A percentile compares a stretch with the other conserved stretches of the same genome.
Evolutionary conservation across 2,888 invertebrate genomes (phyloP).

Genomic region (Drosophila prolongata): DNA sequence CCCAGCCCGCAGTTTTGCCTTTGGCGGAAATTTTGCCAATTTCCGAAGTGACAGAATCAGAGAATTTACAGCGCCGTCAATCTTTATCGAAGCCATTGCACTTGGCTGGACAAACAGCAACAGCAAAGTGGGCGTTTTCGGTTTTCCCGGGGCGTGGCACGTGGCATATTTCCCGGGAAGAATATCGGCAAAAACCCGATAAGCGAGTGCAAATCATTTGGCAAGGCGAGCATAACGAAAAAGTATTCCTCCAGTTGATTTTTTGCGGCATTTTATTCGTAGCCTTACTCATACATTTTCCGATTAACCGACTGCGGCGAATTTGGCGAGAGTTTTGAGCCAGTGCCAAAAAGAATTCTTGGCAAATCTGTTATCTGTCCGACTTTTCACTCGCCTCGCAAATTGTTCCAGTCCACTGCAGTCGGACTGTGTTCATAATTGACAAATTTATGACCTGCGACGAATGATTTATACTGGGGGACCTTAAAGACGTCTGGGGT

Average conservation of each 20-base stretch:
- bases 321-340: conserved; percentile 55
- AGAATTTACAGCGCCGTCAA: conserved; percentile 82
- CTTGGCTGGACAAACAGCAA: conserved; percentile 64
- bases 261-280: conserved; percentile 60
- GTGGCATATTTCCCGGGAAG: conserved; percentile 53
- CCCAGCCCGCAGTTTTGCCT: conserved; percentile 11
- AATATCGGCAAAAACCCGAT: conserved; percentile 48
- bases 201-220: conserved; percentile 77
- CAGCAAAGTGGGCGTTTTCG: conserved; percentile 45
- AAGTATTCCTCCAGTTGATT: conserved; percentile 69
- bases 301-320: conserved; percentile 69
- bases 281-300: conserved; percentile 55
- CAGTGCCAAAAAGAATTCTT: conserved; percentile 59
- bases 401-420: conserved; percentile 65
- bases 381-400: conserved; percentile 22
- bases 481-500: conserved; percentile 13
- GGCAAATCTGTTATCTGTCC: conserved; percentile 71
- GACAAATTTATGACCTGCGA: conserved; percentile 50
- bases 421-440: conserved; percentile 54
- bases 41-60: conserved; percentile 83
- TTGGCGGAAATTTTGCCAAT: conserved; percentile 78
- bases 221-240: conserved; percentile 46
- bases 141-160: conserved; percentile 54
- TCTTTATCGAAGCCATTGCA: conserved; percentile 76
- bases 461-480: conserved; percentile 24